Percentiles rank a stretch among this genome's conserved stretches.
phyloP scores from a whole-genome alignment of 2,888 invertebrate genomes.

The Linnaemya tessellans region DNA sequence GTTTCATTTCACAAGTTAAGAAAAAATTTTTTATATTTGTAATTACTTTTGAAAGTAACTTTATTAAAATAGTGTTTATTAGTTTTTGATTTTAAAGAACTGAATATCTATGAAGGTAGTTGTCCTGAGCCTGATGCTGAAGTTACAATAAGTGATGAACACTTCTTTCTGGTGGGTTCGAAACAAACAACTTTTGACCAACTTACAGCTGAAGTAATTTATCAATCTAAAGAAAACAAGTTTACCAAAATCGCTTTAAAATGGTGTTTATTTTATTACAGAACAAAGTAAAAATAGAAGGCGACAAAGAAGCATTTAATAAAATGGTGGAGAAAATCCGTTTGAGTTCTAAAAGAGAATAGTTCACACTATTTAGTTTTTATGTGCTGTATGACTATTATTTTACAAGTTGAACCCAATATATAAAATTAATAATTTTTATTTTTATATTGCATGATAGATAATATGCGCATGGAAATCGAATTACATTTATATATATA shows the following conservation, averaged over 20 bases:
- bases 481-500: not conserved
- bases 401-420: not conserved
- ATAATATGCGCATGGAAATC: too few species aligned
- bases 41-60: not conserved
- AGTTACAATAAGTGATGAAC: conserved; percentile 80
- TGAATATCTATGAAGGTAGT: conserved; percentile 81
- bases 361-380: not conserved
- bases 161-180: conserved; percentile 81
- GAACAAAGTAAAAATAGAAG: conserved; percentile 79
- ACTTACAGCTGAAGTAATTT: conserved; percentile 76
- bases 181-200: conserved; percentile 79
- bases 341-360: conserved; percentile 73
- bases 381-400: not conserved
- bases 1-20: not conserved
- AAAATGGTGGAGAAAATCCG: conserved; percentile 82
- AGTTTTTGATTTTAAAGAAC: conserved; percentile 83
- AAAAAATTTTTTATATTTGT: not conserved
- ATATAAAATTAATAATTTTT: not conserved
- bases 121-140: conserved; percentile 77
- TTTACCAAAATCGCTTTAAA: not conserved
- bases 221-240: conserved; percentile 22
- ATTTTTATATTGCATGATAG: too few species aligned
- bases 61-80: conserved; percentile 33
- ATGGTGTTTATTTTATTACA: conserved; percentile 61
- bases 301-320: conserved; percentile 79